Base-by-base conservation (phyloP, 2,888 invertebrate species). In the Mellilla xanthometata region DNA sequence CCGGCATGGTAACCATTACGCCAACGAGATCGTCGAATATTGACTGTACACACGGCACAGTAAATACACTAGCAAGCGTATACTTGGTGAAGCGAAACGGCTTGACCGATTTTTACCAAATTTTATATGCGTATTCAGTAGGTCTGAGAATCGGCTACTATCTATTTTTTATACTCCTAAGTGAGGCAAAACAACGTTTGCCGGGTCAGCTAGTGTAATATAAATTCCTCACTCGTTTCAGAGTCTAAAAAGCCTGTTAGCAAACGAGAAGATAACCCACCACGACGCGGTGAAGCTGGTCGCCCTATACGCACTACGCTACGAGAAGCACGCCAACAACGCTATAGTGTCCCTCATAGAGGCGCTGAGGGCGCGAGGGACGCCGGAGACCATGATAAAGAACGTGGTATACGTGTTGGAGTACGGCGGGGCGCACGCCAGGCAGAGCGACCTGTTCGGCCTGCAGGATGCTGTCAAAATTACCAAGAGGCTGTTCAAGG, bases 231-330 rank as follows among this genome's bases (percentile, higher is more conserved):
- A 2, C 12, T 12, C 27, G 8, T 6, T 8, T 29, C 38, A 95
- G 92, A 93, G 93, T 59, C 92, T 99, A 1, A 95, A 95, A 62
- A 92, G 93, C 58, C 87, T 99, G 5, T 81, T 99, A n/a, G 82
- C 91, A 0, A 94, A 94, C 73, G 94, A 94, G 23, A 91, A 93
- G 44, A 87, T 93, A 7, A 91, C 94, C 7, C 92, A 95, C 57
- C 87, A 93, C 39, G 99, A 99, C 88, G 95, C 96, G 0, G 91
- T 95, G 0, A 94, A 97, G 58, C 90, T 99, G 40, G 97, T 99
- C 0, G 94, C 97, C 80, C 81, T 99, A 15, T 99, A 99, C 87
- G 96, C 97, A 0, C 88, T 99, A 11, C 94, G 97, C 19, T 99
- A 99, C 81, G 97, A 98, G 82, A 94, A 95, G 57, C 95, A 97